Conservation (phyloP, 2,797 vertebrate species). For the Peromyscus aztecus region DNA sequence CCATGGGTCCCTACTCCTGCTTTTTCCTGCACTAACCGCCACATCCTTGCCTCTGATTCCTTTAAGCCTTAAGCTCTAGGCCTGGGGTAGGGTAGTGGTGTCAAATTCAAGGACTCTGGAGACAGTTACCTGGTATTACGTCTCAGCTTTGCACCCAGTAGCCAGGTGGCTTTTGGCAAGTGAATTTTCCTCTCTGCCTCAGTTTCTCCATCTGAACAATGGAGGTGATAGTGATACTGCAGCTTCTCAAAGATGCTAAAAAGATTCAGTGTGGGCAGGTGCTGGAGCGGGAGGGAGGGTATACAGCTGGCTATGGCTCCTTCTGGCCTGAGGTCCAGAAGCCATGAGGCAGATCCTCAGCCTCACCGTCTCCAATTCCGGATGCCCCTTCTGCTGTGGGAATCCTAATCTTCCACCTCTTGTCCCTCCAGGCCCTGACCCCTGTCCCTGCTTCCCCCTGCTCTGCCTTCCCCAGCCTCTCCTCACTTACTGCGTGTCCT, state of each 20-base stretch:
- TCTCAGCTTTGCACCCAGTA: not conserved
- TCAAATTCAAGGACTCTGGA: not conserved
- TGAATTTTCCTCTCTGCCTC: not conserved
- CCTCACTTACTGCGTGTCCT: not conserved
- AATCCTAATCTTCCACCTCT: not conserved
- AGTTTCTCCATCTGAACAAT: not conserved
- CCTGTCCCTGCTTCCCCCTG: not conserved
- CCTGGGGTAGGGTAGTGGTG: not conserved
- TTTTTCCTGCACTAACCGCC: not conserved
- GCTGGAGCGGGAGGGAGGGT: too few species aligned
- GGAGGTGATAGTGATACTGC: not conserved
- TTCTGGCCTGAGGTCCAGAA: not conserved
- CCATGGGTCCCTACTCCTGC: not conserved
- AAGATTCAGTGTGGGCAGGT: not conserved
- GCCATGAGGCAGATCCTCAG: not conserved
- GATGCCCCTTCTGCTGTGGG: not conserved
- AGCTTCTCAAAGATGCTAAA: not conserved
- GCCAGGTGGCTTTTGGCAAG: not conserved
- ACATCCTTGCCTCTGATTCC: not conserved
- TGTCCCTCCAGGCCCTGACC: not conserved
- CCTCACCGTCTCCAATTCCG: not conserved
- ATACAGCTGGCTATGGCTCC: not conserved
- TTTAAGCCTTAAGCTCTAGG: not conserved
- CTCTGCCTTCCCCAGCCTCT: not conserved
- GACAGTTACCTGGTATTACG: not conserved